These are phyloP conservation scores for Hedychridium roseum DNA, from an alignment of 2,888 invertebrate species.

Conservation along the genomic window DNA sequence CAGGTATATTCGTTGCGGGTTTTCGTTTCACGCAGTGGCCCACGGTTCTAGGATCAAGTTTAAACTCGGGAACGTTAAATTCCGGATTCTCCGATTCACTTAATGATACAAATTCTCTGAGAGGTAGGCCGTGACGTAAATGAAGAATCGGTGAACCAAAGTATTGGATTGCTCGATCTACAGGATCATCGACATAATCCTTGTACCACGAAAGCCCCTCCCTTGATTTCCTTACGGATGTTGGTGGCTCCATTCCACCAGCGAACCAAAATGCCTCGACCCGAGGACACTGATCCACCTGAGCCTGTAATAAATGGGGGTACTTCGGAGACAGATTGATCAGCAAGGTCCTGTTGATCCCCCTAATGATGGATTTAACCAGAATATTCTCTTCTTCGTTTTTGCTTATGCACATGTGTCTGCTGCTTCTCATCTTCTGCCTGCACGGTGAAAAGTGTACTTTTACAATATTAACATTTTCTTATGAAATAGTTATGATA, in stretches of 20 bases:
- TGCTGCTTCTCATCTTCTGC: too few species aligned
- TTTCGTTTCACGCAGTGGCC: slow-evolving; percentile 69
- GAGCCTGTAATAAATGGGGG: slow-evolving; percentile 71
- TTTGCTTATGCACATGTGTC: too few species aligned
- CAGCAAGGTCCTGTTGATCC: slow-evolving; percentile 75
- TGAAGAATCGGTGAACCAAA: slow-evolving; percentile 74
- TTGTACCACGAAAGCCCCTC: slow-evolving; percentile 59
- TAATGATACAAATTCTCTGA: slow-evolving; percentile 71
- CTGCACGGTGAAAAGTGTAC: too few species aligned
- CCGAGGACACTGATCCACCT: slow-evolving; percentile 79
- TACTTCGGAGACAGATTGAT: slow-evolving; percentile 69
- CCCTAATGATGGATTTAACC: slow-evolving; percentile 68
- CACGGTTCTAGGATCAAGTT: slow-evolving; percentile 70
- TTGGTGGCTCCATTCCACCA: slow-evolving; percentile 75
- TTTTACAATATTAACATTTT: too few species aligned
- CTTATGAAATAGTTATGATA: too few species aligned
- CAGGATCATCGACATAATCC: slow-evolving; percentile 66
- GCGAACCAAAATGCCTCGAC: slow-evolving; percentile 88
- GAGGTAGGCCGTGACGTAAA: slow-evolving; percentile 74
- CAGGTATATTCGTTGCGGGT: slow-evolving; percentile 80
- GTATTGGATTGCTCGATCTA: slow-evolving; percentile 77
- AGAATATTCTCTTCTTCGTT: slow-evolving; percentile 63
- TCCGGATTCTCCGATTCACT: slow-evolving; percentile 68
- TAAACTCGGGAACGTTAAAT: slow-evolving; percentile 69
- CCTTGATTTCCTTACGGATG: slow-evolving; percentile 58